Conservation (phyloP, 2,888 invertebrate genomes). For the Euzophera pinguis region DNA sequence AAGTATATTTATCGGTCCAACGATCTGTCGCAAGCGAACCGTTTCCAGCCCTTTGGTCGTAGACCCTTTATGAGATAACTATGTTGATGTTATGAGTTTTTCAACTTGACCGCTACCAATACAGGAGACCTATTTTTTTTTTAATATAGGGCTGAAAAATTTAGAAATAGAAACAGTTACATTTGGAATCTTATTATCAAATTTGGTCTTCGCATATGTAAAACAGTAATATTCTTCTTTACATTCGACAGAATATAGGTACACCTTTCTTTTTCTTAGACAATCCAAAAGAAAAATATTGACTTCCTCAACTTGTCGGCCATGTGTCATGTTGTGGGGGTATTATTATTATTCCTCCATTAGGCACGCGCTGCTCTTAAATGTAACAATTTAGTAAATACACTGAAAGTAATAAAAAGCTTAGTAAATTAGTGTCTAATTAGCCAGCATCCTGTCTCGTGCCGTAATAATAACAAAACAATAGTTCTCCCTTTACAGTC, state of each 20-base stretch:
- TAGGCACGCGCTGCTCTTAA: constrained; percentile 2
- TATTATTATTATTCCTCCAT: neutral
- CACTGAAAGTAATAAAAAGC: constrained; percentile 47
- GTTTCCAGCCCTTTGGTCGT: neutral
- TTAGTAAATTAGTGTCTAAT: constrained; percentile 69
- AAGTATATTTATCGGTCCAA: constrained; percentile 15
- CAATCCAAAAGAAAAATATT: too few relatives aligned
- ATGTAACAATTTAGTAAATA: constrained; percentile 20
- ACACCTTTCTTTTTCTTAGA: too few relatives aligned
- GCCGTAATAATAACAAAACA: constrained; percentile 75
- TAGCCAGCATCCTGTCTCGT: constrained; percentile 76
- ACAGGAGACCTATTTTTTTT: too few relatives aligned
- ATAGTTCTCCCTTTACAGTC: constrained; percentile 62
- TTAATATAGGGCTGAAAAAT: too few relatives aligned
- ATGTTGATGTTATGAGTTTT: neutral
- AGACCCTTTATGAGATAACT: neutral
- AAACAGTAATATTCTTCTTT: too few relatives aligned
- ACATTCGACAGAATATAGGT: too few relatives aligned
- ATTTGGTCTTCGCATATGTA: too few relatives aligned
- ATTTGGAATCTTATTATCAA: too few relatives aligned
- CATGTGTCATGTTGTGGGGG: neutral
- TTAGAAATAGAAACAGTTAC: too few relatives aligned
- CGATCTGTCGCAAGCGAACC: constrained; percentile 9
- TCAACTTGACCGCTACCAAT: neutral
- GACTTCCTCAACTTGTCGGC: neutral